Evolutionary conservation across 2,113 vertebrate genomes (phyloP).

Genomic region (Paracyprichromis sp.): DNA sequence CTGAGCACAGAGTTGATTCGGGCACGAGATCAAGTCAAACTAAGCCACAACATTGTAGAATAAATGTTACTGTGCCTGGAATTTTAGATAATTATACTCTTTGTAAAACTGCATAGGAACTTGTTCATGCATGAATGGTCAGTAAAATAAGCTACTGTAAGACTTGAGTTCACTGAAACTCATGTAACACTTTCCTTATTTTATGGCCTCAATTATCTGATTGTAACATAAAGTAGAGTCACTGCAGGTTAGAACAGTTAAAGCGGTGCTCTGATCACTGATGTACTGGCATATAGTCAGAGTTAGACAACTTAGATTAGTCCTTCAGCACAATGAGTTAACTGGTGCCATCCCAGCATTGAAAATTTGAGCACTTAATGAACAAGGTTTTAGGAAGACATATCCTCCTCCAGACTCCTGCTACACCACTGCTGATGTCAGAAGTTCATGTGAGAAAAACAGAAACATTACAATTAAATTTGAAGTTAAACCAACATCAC

Average conservation of each 20-base stretch:
- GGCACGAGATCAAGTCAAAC: rapidly evolving
- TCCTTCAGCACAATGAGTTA: neutral
- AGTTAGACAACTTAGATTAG: neutral
- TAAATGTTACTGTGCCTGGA: neutral
- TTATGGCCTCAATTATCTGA: neutral
- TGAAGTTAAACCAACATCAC: neutral
- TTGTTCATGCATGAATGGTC: neutral
- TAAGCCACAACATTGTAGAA: neutral
- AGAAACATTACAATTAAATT: neutral
- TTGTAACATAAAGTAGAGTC: neutral
- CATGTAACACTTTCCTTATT: neutral
- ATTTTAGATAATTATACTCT: neutral
- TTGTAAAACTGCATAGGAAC: neutral
- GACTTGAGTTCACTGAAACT: neutral
- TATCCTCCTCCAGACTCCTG: neutral
- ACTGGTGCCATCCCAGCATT: neutral
- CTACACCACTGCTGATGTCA: neutral
- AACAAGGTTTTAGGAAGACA: neutral
- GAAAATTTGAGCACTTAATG: neutral
- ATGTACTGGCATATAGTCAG: neutral
- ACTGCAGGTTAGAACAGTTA: neutral
- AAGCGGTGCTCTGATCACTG: neutral
- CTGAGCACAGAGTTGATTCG: neutral
- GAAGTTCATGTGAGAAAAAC: neutral
- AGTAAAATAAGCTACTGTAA: neutral